These are phyloP conservation scores for Oncorhynchus gorbuscha DNA, from an alignment of 2,113 vertebrate species.

Conservation along the genomic window DNA sequence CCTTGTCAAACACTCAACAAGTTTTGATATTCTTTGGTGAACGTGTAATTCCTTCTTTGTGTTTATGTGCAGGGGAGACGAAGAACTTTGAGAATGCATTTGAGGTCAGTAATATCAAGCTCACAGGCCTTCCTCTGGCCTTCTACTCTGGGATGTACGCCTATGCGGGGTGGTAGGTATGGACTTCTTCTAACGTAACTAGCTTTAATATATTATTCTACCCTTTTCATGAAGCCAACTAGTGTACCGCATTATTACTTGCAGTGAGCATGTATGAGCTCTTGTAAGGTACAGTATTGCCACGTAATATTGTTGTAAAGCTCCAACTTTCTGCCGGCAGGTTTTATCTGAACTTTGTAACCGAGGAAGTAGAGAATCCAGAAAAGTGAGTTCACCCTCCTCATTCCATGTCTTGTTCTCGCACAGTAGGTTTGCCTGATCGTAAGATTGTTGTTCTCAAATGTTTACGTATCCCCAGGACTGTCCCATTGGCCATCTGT, in stretches of 20 bases:
- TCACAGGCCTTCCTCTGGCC: slow-evolving; percentile 87
- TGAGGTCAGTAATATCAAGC: slow-evolving; percentile 74
- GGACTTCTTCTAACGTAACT: neutral
- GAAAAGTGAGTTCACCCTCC: slow-evolving; percentile 79
- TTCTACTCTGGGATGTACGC: slow-evolving; percentile 99
- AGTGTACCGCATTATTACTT: no score
- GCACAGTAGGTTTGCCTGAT: no score
- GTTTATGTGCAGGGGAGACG: slow-evolving; percentile 81
- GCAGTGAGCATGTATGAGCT: no score
- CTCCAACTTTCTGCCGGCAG: slow-evolving; percentile 58
- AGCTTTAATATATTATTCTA: no score
- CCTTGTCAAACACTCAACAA: neutral
- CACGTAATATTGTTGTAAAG: neutral
- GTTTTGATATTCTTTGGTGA: neutral
- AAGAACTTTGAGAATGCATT: slow-evolving; percentile 90
- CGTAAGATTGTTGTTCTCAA: no score
- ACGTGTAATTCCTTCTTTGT: neutral
- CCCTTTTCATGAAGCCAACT: no score
- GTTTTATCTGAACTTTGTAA: slow-evolving; percentile 98
- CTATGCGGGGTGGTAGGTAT: slow-evolving; percentile 93
- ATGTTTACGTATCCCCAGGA: slow-evolving; percentile 71
- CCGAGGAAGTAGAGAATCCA: slow-evolving; percentile 93
- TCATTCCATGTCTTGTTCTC: no score
- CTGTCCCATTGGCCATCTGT: slow-evolving; percentile 90
- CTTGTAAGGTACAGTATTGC: no score